A percentile compares a stretch with the other conserved stretches of the same genome.
Evolutionary conservation across 2,888 invertebrate species (phyloP).

Genomic region (Papilio demoleus): DNA sequence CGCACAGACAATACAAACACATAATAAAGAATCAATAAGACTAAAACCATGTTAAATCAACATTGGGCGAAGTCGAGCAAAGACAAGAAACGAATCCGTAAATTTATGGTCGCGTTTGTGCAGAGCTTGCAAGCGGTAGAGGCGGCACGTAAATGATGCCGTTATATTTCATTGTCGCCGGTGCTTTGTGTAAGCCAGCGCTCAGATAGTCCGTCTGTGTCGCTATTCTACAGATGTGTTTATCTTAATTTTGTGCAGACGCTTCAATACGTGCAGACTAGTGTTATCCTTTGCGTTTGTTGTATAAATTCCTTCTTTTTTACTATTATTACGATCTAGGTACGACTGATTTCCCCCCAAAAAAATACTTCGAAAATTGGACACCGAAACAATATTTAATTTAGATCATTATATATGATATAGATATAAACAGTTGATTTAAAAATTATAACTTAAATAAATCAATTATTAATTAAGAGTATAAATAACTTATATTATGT

Average conservation of each 20-base stretch:
- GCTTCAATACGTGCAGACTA: conserved; percentile 8
- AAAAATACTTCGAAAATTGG: too few species aligned
- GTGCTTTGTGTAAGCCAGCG: conserved; percentile 51
- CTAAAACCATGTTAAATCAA: conserved; percentile 84
- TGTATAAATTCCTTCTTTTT: background rate
- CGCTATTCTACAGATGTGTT: conserved; percentile 20
- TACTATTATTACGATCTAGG: too few species aligned
- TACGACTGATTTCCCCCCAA: too few species aligned
- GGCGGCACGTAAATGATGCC: conserved; percentile 59
- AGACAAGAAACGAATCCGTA: conserved; percentile 81
- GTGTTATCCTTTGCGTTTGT: background rate
- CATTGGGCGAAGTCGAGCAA: conserved; percentile 78
- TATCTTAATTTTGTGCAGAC: conserved; percentile 33
- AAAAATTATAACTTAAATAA: too few species aligned
- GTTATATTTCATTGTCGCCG: conserved; percentile 65
- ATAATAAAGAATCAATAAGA: conserved; percentile 83
- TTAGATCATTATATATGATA: too few species aligned
- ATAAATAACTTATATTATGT: conserved; percentile 14
- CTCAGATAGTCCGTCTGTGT: conserved; percentile 35
- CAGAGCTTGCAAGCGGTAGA: conserved; percentile 66
- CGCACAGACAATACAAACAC: conserved; percentile 73
- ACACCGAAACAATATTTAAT: too few species aligned
- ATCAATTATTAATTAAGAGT: too few species aligned
- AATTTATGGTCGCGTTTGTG: conserved; percentile 73
- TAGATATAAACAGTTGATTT: too few species aligned